phyloP scores from a whole-genome alignment of 2,888 invertebrate species.

The Epinotia ramella region DNA sequence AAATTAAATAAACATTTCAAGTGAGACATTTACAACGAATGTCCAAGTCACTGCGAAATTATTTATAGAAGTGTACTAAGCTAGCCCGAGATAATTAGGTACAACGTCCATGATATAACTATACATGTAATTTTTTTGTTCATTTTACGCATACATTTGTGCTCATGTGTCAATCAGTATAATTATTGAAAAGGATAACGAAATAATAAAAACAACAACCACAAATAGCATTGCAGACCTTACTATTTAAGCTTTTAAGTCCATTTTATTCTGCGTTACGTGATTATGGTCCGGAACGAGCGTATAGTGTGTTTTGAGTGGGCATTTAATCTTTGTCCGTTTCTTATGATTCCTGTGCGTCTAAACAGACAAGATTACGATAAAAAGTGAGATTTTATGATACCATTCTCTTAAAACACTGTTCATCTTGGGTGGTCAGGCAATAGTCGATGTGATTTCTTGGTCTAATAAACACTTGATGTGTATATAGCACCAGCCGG shows the following conservation, averaged over 20 bases:
- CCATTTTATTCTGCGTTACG: slow-evolving; percentile 56
- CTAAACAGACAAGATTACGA: slow-evolving; percentile 68
- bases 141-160: too few species aligned
- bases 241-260: background rate
- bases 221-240: background rate
- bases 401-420: slow-evolving; percentile 77
- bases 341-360: slow-evolving; percentile 67
- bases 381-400: slow-evolving; percentile 83
- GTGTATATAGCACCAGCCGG: slow-evolving; percentile 69
- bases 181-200: background rate
- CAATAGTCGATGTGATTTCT: slow-evolving; percentile 67
- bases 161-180: background rate
- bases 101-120: slow-evolving; percentile 21
- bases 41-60: slow-evolving; percentile 71
- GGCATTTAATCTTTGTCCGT: slow-evolving; percentile 70
- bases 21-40: slow-evolving; percentile 76
- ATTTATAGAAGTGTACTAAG: slow-evolving; percentile 65
- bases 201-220: background rate
- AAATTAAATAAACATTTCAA: slow-evolving; percentile 83
- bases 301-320: slow-evolving; percentile 64
- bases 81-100: slow-evolving; percentile 61
- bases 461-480: slow-evolving; percentile 76
- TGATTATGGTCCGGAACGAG: slow-evolving; percentile 65
- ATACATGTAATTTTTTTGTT: background rate
- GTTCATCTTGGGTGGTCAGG: slow-evolving; percentile 82